Evolutionary conservation across 37 sponge, comb jelly and placozoan genomes (phyloP).

Genomic region (Cliona cf. orientalis): DNA sequence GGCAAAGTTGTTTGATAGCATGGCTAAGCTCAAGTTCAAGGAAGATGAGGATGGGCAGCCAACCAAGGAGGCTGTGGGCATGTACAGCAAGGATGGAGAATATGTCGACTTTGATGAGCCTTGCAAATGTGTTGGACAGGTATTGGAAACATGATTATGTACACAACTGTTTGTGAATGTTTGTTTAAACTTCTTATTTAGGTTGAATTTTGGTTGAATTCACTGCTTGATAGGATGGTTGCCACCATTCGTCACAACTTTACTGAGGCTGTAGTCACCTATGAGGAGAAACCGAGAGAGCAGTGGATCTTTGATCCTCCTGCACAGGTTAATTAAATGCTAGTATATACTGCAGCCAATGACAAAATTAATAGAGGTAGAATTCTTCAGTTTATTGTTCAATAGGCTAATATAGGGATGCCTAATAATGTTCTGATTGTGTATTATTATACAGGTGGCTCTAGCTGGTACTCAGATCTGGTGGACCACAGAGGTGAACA

Average conservation of each 20-base stretch:
- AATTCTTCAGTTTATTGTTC: too few species aligned
- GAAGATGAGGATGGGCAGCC: constrained; percentile 79
- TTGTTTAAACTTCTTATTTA: too few species aligned
- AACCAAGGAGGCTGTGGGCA: constrained; percentile 88
- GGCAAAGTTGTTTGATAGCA: constrained; percentile 98
- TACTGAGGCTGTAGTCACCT: constrained; percentile 92
- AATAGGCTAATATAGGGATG: too few species aligned
- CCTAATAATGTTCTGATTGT: too few species aligned
- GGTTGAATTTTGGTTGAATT: constrained; percentile 89
- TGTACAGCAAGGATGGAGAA: constrained; percentile 97
- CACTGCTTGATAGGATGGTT: constrained; percentile 80
- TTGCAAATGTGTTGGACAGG: constrained; percentile 86
- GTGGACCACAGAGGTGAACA: constrained; percentile 98
- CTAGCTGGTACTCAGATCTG: constrained; percentile 96
- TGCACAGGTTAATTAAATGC: too few species aligned
- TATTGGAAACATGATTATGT: too few species aligned
- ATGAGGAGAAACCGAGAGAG: constrained; percentile 96
- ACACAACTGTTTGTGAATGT: too few species aligned
- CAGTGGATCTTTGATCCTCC: constrained; percentile 99
- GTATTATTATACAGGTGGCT: too few species aligned
- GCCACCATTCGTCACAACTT: constrained; percentile 84
- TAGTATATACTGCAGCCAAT: too few species aligned
- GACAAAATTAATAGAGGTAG: too few species aligned
- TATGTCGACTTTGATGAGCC: constrained; percentile 84
- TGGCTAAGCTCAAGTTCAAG: constrained; percentile 92